phyloP scores from a whole-genome alignment of 2,113 vertebrate genomes.

The Addax nasomaculatus region DNA sequence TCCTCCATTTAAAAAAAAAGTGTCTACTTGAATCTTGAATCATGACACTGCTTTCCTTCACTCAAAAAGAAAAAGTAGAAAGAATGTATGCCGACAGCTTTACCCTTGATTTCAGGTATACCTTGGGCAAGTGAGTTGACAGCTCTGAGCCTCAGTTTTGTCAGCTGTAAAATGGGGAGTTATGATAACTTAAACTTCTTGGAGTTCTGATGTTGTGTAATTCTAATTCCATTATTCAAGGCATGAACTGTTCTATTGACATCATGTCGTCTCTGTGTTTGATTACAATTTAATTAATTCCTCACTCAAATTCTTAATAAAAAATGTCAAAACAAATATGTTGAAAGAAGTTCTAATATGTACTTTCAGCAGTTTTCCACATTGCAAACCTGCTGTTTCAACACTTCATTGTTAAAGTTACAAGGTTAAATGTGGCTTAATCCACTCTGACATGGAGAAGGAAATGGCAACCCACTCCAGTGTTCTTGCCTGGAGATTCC shows the following conservation, averaged over 20 bases:
- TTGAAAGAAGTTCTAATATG: constrained; percentile 12
- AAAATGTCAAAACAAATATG: constrained; percentile 58
- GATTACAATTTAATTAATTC: constrained; percentile 62
- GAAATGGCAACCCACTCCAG: too few species aligned
- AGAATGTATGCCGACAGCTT: neutral
- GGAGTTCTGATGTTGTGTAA: neutral
- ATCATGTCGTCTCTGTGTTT: constrained; percentile 17
- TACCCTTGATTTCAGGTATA: neutral
- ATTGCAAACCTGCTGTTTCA: neutral
- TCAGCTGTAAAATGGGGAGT: neutral
- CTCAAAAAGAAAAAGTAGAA: neutral
- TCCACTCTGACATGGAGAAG: neutral
- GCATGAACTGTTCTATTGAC: neutral
- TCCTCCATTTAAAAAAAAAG: neutral
- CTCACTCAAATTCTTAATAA: constrained; percentile 54
- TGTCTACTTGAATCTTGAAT: constrained; percentile 17
- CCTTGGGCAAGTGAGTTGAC: neutral
- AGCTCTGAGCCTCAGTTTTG: neutral
- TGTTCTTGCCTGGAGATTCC: too few species aligned
- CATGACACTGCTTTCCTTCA: neutral
- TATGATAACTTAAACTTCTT: neutral
- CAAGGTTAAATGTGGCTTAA: constrained; percentile 35
- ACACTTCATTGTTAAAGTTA: constrained; percentile 28
- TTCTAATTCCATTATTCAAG: neutral
- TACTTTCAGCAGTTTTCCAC: neutral